Conservation (phyloP, 1,140 invertebrate species). For the Drosophila pandora region DNA sequence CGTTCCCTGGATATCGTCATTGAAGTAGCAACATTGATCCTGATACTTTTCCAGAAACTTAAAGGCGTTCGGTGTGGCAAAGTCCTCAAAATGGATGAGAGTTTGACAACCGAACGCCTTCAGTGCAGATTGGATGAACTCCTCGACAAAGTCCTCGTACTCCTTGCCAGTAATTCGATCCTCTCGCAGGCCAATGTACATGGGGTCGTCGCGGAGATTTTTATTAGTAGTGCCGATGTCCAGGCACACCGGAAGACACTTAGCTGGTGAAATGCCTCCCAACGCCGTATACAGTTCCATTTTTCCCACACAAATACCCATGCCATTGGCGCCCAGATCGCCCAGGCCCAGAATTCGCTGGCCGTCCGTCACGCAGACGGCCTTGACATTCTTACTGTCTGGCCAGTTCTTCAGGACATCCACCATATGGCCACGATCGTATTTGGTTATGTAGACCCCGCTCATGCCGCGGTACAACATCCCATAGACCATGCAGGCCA, state of each 20-base stretch:
- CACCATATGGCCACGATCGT: constrained; percentile 96
- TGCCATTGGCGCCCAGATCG: constrained; percentile 96
- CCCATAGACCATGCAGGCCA: constrained; percentile 87
- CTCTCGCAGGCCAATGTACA: constrained; percentile 97
- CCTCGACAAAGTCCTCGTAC: constrained; percentile 98
- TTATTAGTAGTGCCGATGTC: constrained; percentile 97
- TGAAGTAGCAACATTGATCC: constrained; percentile 95
- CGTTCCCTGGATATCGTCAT: constrained; percentile 99
- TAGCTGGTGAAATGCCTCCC: constrained; percentile 94
- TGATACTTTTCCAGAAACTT: constrained; percentile 94
- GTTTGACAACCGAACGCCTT: constrained; percentile 91
- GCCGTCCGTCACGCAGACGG: constrained; percentile 97
- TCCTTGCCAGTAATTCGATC: constrained; percentile 91
- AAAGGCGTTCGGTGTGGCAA: constrained; percentile 97
- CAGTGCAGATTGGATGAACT: constrained; percentile 98
- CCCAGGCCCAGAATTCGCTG: constrained; percentile 97
- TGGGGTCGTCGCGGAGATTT: constrained; percentile 92
- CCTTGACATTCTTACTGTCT: constrained; percentile 88
- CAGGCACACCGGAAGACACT: constrained; percentile 94
- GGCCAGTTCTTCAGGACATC: constrained; percentile 87
- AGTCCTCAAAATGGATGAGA: constrained; percentile 98
- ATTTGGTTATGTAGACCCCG: constrained; percentile 97
- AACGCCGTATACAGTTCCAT: constrained; percentile 96
- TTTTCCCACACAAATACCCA: constrained; percentile 99
- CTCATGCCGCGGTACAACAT: constrained; percentile 86